A percentile compares a stretch with the other conserved stretches of the same genome.
Conservation (phyloP, 53 echinoderm and acorn worm species). For the Antedon mediterranea region DNA sequence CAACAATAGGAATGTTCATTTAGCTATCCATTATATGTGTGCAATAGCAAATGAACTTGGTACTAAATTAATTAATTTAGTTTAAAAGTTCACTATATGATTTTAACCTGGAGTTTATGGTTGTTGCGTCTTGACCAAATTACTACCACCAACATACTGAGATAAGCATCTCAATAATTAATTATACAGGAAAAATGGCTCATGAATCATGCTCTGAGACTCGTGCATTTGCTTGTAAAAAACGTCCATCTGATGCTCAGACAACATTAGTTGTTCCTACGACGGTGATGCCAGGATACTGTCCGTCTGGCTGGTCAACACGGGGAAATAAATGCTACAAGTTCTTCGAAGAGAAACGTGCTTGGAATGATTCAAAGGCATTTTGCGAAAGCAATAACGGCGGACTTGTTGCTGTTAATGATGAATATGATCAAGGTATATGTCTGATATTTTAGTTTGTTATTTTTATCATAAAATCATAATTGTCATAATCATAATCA, state of each 20-base stretch:
- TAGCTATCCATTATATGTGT: no score
- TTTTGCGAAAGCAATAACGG: conserved; percentile 8
- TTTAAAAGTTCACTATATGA: no score
- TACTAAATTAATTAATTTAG: no score
- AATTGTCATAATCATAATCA: no score
- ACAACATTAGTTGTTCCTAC: not conserved
- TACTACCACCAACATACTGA: no score
- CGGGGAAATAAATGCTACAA: conserved; percentile 44
- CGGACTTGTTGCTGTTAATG: not conserved
- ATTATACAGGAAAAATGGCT: not conserved
- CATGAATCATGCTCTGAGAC: not conserved
- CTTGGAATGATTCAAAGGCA: conserved; percentile 28
- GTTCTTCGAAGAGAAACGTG: conserved; percentile 12
- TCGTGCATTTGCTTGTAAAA: not conserved
- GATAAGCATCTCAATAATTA: not conserved
- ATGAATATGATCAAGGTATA: not conserved
- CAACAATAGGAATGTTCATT: no score
- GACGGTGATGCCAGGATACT: conserved; percentile 16
- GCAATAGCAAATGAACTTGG: no score
- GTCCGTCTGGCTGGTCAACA: conserved; percentile 29
- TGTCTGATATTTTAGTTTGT: no score
- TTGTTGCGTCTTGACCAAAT: no score
- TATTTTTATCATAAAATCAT: no score
- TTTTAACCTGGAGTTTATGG: no score
- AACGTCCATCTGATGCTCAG: not conserved